Percentiles rank a stretch among this genome's conserved stretches.
Conservation (phyloP, 2,888 invertebrate genomes). For the Crocallis elinguaria region DNA sequence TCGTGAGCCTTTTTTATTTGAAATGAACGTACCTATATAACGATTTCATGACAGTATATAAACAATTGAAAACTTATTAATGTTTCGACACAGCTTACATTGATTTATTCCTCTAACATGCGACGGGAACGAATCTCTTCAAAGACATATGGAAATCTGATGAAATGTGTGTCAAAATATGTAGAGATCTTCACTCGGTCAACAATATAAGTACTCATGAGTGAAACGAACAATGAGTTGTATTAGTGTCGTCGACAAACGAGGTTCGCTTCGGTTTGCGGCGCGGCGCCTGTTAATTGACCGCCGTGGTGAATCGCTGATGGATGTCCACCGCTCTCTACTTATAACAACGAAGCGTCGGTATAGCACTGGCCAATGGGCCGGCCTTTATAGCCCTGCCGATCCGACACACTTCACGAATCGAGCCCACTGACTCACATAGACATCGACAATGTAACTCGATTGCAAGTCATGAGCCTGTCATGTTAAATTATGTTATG, state of each 20-base stretch:
- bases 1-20: too few relatives aligned
- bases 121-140: constrained; percentile 1
- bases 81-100: background rate
- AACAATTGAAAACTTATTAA: background rate
- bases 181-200: constrained; percentile 35
- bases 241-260: constrained; percentile 53
- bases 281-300: constrained; percentile 69
- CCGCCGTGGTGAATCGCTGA: constrained; percentile 73
- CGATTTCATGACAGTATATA: background rate
- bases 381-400: constrained; percentile 50
- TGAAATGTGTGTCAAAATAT: constrained; percentile 36
- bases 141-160: constrained; percentile 15
- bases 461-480: constrained; percentile 37
- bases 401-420: constrained; percentile 65
- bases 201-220: constrained; percentile 53
- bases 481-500: constrained; percentile 18
- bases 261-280: constrained; percentile 52
- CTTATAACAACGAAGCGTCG: constrained; percentile 36
- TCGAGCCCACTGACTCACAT: constrained; percentile 53
- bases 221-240: constrained; percentile 53
- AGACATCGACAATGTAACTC: constrained; percentile 30
- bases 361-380: constrained; percentile 25
- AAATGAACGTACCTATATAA: background rate
- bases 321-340: constrained; percentile 61
- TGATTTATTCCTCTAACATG: constrained; percentile 7